A percentile compares a stretch with the other conserved stretches of the same genome.
Evolutionary conservation across 2,888 invertebrate species (phyloP).

Genomic region (Chymomyza caudatula): DNA sequence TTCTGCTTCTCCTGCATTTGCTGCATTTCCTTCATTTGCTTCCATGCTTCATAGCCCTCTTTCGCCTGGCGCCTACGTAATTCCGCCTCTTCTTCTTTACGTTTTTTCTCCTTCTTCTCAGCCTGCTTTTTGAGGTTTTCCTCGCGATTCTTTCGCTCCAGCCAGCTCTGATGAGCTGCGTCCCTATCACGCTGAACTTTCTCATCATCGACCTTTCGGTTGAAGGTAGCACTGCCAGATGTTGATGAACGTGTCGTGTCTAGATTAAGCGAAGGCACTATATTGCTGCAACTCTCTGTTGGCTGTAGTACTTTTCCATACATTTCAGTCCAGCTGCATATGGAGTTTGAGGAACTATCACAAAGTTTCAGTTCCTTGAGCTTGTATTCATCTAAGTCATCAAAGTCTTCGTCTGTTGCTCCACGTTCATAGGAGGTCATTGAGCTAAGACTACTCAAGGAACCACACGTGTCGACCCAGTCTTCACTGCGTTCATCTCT

Average conservation of each 20-base stretch:
- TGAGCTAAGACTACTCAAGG: constrained; percentile 36
- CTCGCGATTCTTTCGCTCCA: constrained; percentile 68
- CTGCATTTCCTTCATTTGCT: constrained; percentile 46
- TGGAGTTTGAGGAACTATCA: constrained; percentile 27
- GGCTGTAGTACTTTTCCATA: constrained; percentile 42
- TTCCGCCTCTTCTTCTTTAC: too few species aligned
- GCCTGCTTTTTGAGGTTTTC: constrained; percentile 50
- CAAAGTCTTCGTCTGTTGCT: too few species aligned
- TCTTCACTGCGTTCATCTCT: too few species aligned
- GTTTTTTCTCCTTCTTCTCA: constrained; percentile 56
- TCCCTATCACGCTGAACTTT: constrained; percentile 44
- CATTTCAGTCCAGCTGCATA: constrained; percentile 53
- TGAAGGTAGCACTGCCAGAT: constrained; percentile 46
- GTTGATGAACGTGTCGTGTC: constrained; percentile 44
- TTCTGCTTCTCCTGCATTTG: constrained; percentile 28
- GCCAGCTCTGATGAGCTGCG: constrained; percentile 71
- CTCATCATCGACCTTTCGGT: constrained; percentile 29
- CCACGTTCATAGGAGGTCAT: too few species aligned
- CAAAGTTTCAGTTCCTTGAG: too few species aligned
- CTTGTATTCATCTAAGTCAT: too few species aligned
- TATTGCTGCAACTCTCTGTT: constrained; percentile 50
- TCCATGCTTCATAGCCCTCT: constrained; percentile 70
- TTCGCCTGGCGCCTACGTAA: constrained; percentile 42
- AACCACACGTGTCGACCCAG: too few species aligned
- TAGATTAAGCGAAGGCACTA: constrained; percentile 71